Evolutionary conservation across 1,140 invertebrate species (phyloP), one percentile per base, ranked within the genome.

Genomic region (Drosophila subpulchrella): DNA sequence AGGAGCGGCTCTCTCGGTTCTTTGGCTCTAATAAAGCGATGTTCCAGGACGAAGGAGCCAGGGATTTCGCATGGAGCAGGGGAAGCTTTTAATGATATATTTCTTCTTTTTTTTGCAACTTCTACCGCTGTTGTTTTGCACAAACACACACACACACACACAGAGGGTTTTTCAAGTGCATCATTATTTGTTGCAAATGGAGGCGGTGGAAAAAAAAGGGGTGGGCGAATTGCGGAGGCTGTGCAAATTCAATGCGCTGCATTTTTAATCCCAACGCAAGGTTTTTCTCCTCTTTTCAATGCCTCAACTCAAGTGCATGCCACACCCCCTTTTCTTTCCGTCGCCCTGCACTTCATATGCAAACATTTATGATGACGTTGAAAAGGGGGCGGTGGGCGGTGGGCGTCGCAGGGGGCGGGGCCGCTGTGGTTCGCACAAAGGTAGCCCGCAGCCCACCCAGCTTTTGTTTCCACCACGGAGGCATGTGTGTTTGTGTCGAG

Each of bases 111-210:
- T 47, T 75, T 17, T 65, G 48, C 62, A 73, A 61, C 53, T 81
- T 60, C 46, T 53, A 59, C 54, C 75, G 61, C 58, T 74, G 68
- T 75, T 85, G 78, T 74, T 86, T 53, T 53, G 48, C 82, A 75
- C 61, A 32, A 32, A 63, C 57, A 75, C 56, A 61, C 60, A 56
- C 51, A 56, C 51, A 62, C 75, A 80, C 59, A 62, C 68, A 50
- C 46, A 34, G 57, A 66, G 70, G 61, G 79, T 70, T 89, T 86
- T 89, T 89, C 84, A 89, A 89, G 84, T 89, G 84, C 85, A 89
- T 89, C 84, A 89, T 89, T 89, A 89, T 89, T 89, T 89, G 84
- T 89, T 89, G 84, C 84, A 78, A 89, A 85, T 75, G 67, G 62
- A 60, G 63, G 61, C 44, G 36, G n/a, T 50, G 27, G 34, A 47